A percentile compares a stretch with the other conserved stretches of the same genome.
phyloP scores from a whole-genome alignment of 2,113 vertebrate genomes.

The Beaufortia kweichowensis region DNA sequence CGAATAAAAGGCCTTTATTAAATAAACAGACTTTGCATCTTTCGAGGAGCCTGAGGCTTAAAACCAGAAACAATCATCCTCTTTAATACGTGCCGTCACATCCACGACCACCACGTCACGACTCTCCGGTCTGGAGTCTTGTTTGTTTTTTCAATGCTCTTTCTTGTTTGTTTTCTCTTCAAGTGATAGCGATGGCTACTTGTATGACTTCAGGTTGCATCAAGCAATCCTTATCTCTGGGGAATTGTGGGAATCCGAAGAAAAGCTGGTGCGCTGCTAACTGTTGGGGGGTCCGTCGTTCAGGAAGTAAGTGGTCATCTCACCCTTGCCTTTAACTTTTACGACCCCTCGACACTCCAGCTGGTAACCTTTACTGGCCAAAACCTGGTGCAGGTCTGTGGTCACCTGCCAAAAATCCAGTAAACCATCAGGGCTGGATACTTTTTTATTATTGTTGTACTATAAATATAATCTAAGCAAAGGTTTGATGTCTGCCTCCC shows the following conservation, averaged over 20 bases:
- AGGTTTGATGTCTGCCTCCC: too few species aligned
- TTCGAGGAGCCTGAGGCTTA: constrained; percentile 79
- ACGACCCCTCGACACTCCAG: constrained; percentile 90
- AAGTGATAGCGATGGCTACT: constrained; percentile 70
- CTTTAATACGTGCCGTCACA: constrained; percentile 62
- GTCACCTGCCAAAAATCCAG: constrained; percentile 77
- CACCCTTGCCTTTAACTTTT: constrained; percentile 97
- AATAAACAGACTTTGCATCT: constrained; percentile 80
- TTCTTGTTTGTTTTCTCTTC: constrained; percentile 51
- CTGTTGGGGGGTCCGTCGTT: constrained; percentile 85
- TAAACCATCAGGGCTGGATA: neutral
- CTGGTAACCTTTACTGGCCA: constrained; percentile 86
- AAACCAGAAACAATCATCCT: constrained; percentile 72
- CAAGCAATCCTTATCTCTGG: constrained; percentile 63
- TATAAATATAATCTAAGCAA: too few species aligned
- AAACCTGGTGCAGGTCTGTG: constrained; percentile 90
- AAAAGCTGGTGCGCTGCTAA: constrained; percentile 75
- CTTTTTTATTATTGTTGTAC: too few species aligned
- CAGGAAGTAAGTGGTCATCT: constrained; percentile 97
- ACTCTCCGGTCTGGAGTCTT: constrained; percentile 60
- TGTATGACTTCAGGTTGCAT: constrained; percentile 60
- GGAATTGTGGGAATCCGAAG: constrained; percentile 22
- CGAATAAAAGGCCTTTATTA: constrained; percentile 78
- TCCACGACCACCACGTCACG: constrained; percentile 59
- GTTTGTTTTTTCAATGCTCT: constrained; percentile 53